Base-by-base conservation (phyloP, 2,113 vertebrate genomes). In the Eptatretus burgeri region DNA sequence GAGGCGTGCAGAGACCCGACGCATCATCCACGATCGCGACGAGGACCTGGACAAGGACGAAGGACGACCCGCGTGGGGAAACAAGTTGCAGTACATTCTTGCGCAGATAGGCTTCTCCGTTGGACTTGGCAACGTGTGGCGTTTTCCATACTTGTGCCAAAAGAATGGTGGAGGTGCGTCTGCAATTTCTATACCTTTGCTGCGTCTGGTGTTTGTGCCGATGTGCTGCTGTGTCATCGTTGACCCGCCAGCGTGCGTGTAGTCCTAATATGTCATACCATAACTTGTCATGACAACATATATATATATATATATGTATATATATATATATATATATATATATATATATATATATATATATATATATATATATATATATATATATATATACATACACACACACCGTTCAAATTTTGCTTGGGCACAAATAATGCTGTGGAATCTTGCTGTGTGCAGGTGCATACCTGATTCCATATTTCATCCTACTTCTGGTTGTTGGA, bases 111-210 rank as follows among this genome's bases (percentile, higher is more conserved):
- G 91, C 72, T 95, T 93, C 73, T 95, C 87, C 0, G 89, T 95
- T 64, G 91, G 91, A 49, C 75, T 98, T 62, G 91, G 91, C 27
- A 98, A 98, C 0, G 88, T 98, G 70, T 98, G 91, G 91, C 80
- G 89, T 69, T 98, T 98, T 71, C 91, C 89, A 11, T 98, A 98
- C 74, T 74, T 98, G 69, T 98, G 91, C 73, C 91, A 98, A 77
- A 98, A 98, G 75, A 98, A 98, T 0, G 91, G 91, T 68, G 91
- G 91, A 76, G 91, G 91, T 95, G 75, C 76, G 81, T 64, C 12
- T 5, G 1, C 56, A 49, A 20, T 13, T 5, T 5, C 52, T 64
- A 67, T 68, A 50, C 27, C 27, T 41, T 41, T 41, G 27, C 3
- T 41, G 27, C 27, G 7, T 7, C 27, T 41, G 27, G 3, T 41